phyloP scores from a whole-genome alignment of 2,888 invertebrate species.

The Enchytraeus crypticus region DNA sequence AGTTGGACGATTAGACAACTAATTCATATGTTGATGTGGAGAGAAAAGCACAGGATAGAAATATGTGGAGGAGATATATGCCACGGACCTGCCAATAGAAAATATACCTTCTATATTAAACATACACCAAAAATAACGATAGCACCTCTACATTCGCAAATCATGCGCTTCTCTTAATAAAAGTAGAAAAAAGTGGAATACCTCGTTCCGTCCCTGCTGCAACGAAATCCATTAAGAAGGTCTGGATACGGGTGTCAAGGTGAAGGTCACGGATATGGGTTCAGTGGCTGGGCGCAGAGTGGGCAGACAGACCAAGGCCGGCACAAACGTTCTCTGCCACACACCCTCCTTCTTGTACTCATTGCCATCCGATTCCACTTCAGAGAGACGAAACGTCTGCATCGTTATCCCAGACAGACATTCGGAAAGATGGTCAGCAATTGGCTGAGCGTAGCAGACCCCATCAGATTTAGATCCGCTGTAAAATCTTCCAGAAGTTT shows the following conservation, averaged over 20 bases:
- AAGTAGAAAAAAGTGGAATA: too few relatives aligned
- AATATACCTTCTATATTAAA: too few relatives aligned
- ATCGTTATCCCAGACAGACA: constrained; percentile 60
- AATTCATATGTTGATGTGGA: too few relatives aligned
- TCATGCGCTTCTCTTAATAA: too few relatives aligned
- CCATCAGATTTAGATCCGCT: neutral
- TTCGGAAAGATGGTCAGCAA: constrained; percentile 3
- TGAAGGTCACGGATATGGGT: constrained; percentile 81
- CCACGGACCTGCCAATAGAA: too few relatives aligned
- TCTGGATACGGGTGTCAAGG: constrained; percentile 71
- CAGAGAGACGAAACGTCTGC: constrained; percentile 67
- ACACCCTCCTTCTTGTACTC: constrained; percentile 22
- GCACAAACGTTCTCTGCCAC: constrained; percentile 61
- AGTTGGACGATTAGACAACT: too few relatives aligned
- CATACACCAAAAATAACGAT: too few relatives aligned
- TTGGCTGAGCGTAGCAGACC: constrained; percentile 20
- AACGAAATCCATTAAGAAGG: constrained; percentile 13
- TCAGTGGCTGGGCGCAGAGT: constrained; percentile 77
- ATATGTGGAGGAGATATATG: too few relatives aligned
- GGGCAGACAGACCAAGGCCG: constrained; percentile 86
- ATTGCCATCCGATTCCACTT: constrained; percentile 9
- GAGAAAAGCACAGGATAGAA: too few relatives aligned
- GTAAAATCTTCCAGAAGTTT: neutral
- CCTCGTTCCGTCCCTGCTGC: neutral
- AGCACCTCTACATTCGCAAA: too few relatives aligned